These are phyloP conservation scores for Acleris laterana DNA, from an alignment of 2,888 invertebrate species.

Conservation along the genomic window DNA sequence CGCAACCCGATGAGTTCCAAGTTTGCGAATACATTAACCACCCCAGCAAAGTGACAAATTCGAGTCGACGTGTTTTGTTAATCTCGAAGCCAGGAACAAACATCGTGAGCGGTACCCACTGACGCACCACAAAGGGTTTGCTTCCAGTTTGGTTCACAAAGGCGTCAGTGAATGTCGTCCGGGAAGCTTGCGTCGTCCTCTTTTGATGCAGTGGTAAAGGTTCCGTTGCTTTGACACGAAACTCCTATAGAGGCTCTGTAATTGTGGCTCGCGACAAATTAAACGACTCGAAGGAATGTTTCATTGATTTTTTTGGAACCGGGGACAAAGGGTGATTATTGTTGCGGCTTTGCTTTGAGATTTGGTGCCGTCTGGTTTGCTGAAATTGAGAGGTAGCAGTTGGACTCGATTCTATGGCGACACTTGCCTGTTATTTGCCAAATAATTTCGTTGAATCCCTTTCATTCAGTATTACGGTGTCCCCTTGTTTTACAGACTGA, in stretches of 20 bases:
- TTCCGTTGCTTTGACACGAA: slow-evolving; percentile 31
- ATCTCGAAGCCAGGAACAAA: slow-evolving; percentile 11
- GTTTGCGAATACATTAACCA: slow-evolving; percentile 35
- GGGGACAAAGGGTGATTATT: slow-evolving; percentile 25
- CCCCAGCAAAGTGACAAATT: slow-evolving; percentile 29
- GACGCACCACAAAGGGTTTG: slow-evolving; percentile 22
- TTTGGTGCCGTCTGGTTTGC: slow-evolving; percentile 7
- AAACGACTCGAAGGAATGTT: slow-evolving; percentile 31
- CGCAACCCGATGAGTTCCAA: slow-evolving; percentile 33
- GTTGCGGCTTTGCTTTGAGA: slow-evolving; percentile 20
- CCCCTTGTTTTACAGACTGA: no score
- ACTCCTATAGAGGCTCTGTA: slow-evolving; percentile 27
- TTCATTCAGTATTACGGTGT: no score
- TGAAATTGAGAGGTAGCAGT: slow-evolving; percentile 1
- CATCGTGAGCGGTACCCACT: slow-evolving; percentile 3
- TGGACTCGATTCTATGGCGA: background rate
- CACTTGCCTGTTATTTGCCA: no score
- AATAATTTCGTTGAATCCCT: no score
- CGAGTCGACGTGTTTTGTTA: slow-evolving; percentile 31
- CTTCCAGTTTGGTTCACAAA: background rate
- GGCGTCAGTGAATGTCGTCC: slow-evolving; percentile 11
- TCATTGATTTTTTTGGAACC: slow-evolving; percentile 29
- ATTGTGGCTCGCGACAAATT: slow-evolving; percentile 34
- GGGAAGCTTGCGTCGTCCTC: slow-evolving; percentile 1
- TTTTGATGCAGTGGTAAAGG: slow-evolving; percentile 12